Percentiles rank a stretch among this genome's conserved stretches.
phyloP scores from a whole-genome alignment of 2,113 vertebrate genomes.

The Pipa parva region DNA sequence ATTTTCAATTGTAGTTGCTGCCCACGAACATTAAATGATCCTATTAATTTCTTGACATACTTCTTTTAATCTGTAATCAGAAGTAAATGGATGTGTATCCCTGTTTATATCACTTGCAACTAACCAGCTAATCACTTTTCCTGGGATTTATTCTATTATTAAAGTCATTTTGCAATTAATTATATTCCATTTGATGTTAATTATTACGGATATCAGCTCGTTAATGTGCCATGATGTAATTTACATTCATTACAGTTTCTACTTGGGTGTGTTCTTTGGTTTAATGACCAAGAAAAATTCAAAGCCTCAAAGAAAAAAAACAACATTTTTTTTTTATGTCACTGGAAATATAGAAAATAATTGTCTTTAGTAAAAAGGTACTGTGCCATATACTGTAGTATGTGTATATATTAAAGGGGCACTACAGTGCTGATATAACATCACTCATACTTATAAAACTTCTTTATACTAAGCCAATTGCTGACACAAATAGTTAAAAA shows the following conservation, averaged over 20 bases:
- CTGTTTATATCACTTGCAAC: conserved; percentile 5
- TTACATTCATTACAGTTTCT: conserved; percentile 17
- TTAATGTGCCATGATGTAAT: conserved; percentile 34
- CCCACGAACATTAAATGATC: conserved; percentile 12
- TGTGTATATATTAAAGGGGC: too few species aligned
- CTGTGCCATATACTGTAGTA: too few species aligned
- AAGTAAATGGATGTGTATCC: too few species aligned
- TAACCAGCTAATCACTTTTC: conserved; percentile 12
- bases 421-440: too few species aligned
- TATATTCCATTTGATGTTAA: conserved; percentile 40
- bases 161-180: conserved; percentile 23
- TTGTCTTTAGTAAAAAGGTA: too few species aligned
- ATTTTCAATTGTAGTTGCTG: background rate
- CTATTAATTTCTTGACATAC: conserved; percentile 25
- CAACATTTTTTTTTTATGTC: background rate
- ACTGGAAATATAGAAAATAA: background rate
- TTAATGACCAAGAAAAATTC: conserved; percentile 8
- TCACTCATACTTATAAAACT: too few species aligned
- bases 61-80: too few species aligned
- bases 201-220: conserved; percentile 32
- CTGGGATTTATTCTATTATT: background rate
- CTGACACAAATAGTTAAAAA: too few species aligned
- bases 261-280: conserved; percentile 19
- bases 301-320: background rate
- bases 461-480: too few species aligned